Conservation (phyloP, 2,797 vertebrate species). For the Falco rusticolus region DNA sequence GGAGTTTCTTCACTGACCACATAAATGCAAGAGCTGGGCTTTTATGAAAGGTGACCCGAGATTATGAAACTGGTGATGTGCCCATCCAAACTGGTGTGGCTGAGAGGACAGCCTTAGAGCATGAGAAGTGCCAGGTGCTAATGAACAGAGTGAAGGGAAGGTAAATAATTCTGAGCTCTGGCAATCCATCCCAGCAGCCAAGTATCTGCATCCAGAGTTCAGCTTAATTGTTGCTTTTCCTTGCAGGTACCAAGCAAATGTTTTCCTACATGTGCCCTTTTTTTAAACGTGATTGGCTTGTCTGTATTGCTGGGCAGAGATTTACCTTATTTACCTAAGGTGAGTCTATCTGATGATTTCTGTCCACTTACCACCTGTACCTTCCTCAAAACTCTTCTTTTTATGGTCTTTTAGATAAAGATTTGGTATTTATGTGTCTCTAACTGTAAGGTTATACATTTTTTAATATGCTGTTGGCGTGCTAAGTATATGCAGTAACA, state of each 20-base stretch:
- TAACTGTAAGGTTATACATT: background rate
- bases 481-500: background rate
- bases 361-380: background rate
- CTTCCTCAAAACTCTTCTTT: background rate
- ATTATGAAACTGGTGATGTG: background rate
- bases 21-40: conserved; percentile 4
- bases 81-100: background rate
- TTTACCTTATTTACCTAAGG: background rate
- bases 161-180: background rate
- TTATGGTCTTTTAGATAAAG: background rate
- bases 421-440: background rate
- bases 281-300: background rate
- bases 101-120: background rate
- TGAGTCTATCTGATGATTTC: background rate
- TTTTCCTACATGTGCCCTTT: background rate
- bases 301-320: background rate
- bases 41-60: conserved; percentile 14
- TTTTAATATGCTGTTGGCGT: background rate
- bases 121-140: background rate
- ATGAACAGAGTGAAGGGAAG: background rate
- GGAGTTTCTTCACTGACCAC: background rate
- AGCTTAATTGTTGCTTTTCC: background rate
- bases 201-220: background rate
- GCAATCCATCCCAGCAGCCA: background rate
- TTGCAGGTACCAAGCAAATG: background rate